Evolutionary conservation across 2,797 vertebrate species (phyloP).

Genomic region (Chanos chanos): DNA sequence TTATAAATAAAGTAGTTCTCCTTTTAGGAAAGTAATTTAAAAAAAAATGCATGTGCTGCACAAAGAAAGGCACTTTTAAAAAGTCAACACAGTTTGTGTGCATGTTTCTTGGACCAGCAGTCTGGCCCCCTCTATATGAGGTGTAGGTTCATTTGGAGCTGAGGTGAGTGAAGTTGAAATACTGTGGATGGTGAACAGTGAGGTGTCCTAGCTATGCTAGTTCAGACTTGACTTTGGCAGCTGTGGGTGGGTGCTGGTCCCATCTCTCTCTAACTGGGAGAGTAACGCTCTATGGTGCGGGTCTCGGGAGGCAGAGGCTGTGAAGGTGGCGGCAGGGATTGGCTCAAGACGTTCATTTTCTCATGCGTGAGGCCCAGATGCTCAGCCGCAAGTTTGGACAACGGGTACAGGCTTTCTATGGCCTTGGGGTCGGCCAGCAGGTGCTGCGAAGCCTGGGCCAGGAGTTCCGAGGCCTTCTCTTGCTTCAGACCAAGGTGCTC

Average conservation of each 20-base stretch:
- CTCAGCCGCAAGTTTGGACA: slow-evolving; percentile 90
- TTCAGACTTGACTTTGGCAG: slow-evolving; percentile 39
- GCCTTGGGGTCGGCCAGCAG: slow-evolving; percentile 89
- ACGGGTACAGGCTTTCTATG: slow-evolving; percentile 92
- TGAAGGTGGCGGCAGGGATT: slow-evolving; percentile 76
- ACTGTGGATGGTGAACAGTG: slow-evolving; percentile 70
- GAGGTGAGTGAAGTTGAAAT: slow-evolving; percentile 65
- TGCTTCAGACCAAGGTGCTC: slow-evolving; percentile 95
- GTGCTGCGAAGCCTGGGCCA: slow-evolving; percentile 87
- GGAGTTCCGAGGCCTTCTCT: slow-evolving; percentile 86
- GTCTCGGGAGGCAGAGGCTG: slow-evolving; percentile 75
- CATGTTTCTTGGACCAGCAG: slow-evolving; percentile 56
- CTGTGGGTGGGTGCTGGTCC: slow-evolving; percentile 49
- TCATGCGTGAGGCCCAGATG: slow-evolving; percentile 91
- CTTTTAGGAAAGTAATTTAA: slow-evolving; percentile 60
- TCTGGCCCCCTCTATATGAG: slow-evolving; percentile 62
- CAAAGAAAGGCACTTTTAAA: slow-evolving; percentile 69
- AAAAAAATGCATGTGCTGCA: slow-evolving; percentile 60
- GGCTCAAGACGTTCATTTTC: slow-evolving; percentile 87
- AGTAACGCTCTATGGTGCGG: slow-evolving; percentile 92
- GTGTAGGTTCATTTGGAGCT: slow-evolving; percentile 62
- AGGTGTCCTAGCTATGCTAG: slow-evolving; percentile 48
- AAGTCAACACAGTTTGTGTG: slow-evolving; percentile 59
- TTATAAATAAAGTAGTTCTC: slow-evolving; percentile 64
- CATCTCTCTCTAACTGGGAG: slow-evolving; percentile 78